A percentile compares a stretch with the other conserved stretches of the same genome.
phyloP scores from a whole-genome alignment of 2,888 invertebrate species.

The Dysmachus trigonus region DNA sequence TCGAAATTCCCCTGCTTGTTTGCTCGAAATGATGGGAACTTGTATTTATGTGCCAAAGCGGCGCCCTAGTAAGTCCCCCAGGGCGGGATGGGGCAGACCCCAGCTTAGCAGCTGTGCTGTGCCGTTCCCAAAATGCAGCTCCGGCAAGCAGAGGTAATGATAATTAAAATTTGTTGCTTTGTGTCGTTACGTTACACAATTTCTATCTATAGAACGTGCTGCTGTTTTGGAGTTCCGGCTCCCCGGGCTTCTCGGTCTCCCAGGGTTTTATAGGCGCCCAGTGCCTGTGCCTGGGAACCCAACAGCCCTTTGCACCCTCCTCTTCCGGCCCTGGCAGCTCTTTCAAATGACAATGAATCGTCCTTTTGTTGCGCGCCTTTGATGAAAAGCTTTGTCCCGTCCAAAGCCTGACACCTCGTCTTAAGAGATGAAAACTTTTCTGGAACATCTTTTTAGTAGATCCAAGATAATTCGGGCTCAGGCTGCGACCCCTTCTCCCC shows the following conservation, averaged over 20 bases:
- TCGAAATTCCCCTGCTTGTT: constrained; percentile 5
- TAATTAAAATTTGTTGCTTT: constrained; percentile 28
- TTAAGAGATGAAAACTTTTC: constrained; percentile 30
- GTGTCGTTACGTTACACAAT: background rate
- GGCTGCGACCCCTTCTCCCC: background rate
- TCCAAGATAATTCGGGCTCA: constrained; percentile 2
- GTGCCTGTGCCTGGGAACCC: too few relatives aligned
- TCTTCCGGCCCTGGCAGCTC: background rate
- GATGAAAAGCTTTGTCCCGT: constrained; percentile 4
- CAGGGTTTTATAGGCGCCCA: background rate
- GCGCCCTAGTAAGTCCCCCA: background rate
- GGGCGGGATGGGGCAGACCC: background rate
- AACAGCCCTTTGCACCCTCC: background rate
- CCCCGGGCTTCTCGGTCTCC: background rate
- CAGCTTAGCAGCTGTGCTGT: background rate
- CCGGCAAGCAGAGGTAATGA: background rate
- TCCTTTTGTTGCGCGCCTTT: background rate
- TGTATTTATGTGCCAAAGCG: constrained; percentile 3
- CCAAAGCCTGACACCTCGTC: constrained; percentile 2
- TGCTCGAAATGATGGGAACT: constrained; percentile 6
- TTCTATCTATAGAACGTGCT: background rate
- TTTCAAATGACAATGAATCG: background rate
- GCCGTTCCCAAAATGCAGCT: background rate
- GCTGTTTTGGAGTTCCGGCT: background rate
- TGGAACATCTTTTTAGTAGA: constrained; percentile 28